Evolutionary conservation across 2,888 invertebrate genomes (phyloP), one percentile per base, ranked within the genome.

Genomic region (Andrena bicolor): DNA sequence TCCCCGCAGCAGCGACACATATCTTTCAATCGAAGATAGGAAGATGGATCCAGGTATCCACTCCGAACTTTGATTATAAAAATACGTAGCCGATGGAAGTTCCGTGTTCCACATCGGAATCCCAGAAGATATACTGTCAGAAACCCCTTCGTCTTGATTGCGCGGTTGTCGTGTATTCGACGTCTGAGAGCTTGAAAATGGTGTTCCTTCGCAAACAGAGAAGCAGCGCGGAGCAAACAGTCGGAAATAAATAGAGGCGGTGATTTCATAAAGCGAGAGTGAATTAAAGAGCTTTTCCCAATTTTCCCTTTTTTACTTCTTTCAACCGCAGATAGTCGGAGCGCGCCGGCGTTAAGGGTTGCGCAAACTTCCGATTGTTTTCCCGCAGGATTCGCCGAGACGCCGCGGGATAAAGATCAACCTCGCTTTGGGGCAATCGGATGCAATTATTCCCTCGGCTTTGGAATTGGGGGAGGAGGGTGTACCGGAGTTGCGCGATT

Each of bases 181-280:
- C 32, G 26, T 32, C 70, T 51, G 71, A 48, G 20, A 60, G 49
- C 32, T 20, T 6, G 13, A 49, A 71, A 71, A 60, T 28, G 26
- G 16, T 16, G 49, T 49, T 49, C 35, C 49, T 20, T 3, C 6
- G 49, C 20, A 51, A 71, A 71, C 49, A 23, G 72, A 26, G 26
- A 35, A 71, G 30, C 28, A 48, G n/a, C 7, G 32, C 16, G 16
- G 30, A 13, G 26, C 23, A 61, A 75, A 75, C 60, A 60, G 49
- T 16, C 8, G 60, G n/a, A n/a, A 35, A 49, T 56, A 75, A 75
- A 75, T 6, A 75, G n/a, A 10, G 6, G 1, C 23, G 8, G 2
- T 30, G 35, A 41, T 53, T 41, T 53, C 41, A 32, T 28, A 48
- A 66, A 48, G 41, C 28, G 41, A 66, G 28, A 41, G 41, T 16